Percentiles rank a stretch among this genome's conserved stretches.
phyloP scores from a whole-genome alignment of 2,797 vertebrate species.

The Pseudochromis fuscus region DNA sequence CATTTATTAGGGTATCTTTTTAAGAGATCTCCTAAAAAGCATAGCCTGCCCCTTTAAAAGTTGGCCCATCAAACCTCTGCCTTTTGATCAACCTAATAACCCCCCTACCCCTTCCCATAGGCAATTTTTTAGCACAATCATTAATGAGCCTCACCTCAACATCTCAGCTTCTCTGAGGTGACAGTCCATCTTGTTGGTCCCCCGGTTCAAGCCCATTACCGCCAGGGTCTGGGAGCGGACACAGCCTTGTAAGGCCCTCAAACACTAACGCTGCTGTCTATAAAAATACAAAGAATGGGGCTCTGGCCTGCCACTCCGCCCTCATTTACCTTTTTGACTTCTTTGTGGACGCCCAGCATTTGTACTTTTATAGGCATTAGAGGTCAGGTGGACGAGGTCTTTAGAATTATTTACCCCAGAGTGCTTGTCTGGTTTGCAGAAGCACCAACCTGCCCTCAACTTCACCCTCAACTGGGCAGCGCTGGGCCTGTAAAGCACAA shows the following conservation, averaged over 20 bases:
- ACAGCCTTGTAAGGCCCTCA: constrained; percentile 67
- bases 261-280: constrained; percentile 67
- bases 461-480: constrained; percentile 79
- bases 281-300: constrained; percentile 79
- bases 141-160: constrained; percentile 78
- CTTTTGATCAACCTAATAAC: constrained; percentile 81
- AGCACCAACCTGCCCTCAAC: constrained; percentile 74
- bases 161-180: constrained; percentile 70
- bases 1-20: constrained; percentile 76
- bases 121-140: constrained; percentile 72
- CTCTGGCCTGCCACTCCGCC: constrained; percentile 41
- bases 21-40: constrained; percentile 80
- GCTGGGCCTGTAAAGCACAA: constrained; percentile 79
- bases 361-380: constrained; percentile 77
- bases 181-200: constrained; percentile 71
- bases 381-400: constrained; percentile 78
- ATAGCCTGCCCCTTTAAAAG: constrained; percentile 68
- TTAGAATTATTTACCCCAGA: constrained; percentile 76
- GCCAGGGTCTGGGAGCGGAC: constrained; percentile 72
- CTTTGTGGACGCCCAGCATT: constrained; percentile 69
- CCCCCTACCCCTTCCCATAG: constrained; percentile 64
- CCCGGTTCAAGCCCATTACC: constrained; percentile 71
- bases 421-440: constrained; percentile 73
- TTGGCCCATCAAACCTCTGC: constrained; percentile 70
- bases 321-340: constrained; percentile 78